phyloP scores from a whole-genome alignment of 1,140 invertebrate genomes.

The Diachasma alloeum region DNA sequence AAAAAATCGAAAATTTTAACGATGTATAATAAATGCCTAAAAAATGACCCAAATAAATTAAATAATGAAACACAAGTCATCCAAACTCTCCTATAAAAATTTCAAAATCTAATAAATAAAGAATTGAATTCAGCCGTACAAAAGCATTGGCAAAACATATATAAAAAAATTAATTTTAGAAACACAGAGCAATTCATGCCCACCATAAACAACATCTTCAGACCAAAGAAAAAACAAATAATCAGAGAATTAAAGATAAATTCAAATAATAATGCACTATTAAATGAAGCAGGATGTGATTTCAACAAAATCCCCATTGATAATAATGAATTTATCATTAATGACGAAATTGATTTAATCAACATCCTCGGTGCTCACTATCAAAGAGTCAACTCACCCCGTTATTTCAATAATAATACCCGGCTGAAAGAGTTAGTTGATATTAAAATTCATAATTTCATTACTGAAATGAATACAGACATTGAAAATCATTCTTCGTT shows the following conservation, averaged over 20 bases:
- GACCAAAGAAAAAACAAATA: background rate
- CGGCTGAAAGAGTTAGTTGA: background rate
- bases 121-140: no score
- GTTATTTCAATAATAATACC: conserved; percentile 10
- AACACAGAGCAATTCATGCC: conserved; percentile 15
- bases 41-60: no score
- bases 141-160: background rate
- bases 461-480: no score
- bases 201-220: conserved; percentile 15
- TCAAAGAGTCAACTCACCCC: conserved; percentile 14
- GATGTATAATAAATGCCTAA: no score
- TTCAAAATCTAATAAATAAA: no score
- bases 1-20: no score
- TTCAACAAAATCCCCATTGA: background rate
- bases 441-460: background rate
- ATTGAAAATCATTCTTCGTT: background rate
- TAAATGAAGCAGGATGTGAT: background rate
- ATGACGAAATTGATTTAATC: background rate
- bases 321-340: conserved; percentile 5
- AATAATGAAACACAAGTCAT: no score
- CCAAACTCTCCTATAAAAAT: no score
- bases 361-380: conserved; percentile 21
- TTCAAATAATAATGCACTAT: background rate
- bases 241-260: background rate
- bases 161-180: conserved; percentile 12